These are phyloP conservation scores for Phoenoteleia sp. DNA, from an alignment of 2,888 invertebrate species.

Conservation along the genomic window DNA sequence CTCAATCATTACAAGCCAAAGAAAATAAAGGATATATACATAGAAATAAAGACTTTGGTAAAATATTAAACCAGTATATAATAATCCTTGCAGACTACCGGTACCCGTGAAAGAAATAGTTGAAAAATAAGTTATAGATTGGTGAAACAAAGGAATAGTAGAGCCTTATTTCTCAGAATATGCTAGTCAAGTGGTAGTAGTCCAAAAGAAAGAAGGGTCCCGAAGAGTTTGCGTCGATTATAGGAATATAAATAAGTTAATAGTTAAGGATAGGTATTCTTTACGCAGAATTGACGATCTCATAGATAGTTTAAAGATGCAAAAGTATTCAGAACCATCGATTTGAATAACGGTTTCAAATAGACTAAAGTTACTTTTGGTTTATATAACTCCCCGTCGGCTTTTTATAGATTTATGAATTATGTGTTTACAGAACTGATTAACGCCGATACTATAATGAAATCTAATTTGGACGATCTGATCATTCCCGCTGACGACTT, in stretches of 20 bases:
- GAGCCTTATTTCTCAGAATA: too few species aligned
- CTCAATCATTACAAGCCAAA: too few species aligned
- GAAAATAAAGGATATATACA: too few species aligned
- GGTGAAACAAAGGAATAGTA: too few species aligned
- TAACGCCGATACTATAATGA: background rate
- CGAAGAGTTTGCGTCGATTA: constrained; percentile 81
- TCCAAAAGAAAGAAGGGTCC: constrained; percentile 55
- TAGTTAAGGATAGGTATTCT: constrained; percentile 72
- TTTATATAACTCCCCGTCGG: background rate
- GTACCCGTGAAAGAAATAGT: too few species aligned
- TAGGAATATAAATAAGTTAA: constrained; percentile 80
- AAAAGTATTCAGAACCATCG: background rate
- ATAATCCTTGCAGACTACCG: too few species aligned
- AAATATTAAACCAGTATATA: too few species aligned
- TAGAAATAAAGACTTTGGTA: too few species aligned
- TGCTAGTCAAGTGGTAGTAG: constrained; percentile 74
- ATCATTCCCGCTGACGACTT: constrained; percentile 1
- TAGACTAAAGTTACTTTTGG: constrained; percentile 5
- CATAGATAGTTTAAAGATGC: constrained; percentile 19
- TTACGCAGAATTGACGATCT: constrained; percentile 70
- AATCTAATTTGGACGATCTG: constrained; percentile 34
- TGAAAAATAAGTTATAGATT: too few species aligned
- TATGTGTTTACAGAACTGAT: constrained; percentile 4
- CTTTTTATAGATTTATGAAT: constrained; percentile 12
- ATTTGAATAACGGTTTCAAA: constrained; percentile 8